Evolutionary conservation across 1,140 invertebrate genomes (phyloP).

Genomic region (Bemisia tabaci): DNA sequence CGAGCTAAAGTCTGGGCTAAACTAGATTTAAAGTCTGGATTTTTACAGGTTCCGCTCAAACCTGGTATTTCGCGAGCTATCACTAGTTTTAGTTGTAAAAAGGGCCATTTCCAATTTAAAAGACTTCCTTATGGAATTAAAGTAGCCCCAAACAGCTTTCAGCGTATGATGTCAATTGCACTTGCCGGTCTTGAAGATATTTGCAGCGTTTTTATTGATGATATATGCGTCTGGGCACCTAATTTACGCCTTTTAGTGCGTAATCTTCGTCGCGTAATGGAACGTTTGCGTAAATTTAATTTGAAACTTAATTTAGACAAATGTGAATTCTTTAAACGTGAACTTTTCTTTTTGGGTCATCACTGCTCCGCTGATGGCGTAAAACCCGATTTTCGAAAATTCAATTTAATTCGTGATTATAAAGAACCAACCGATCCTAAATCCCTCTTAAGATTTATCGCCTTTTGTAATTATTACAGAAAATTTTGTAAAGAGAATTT

Average conservation of each 20-base stretch:
- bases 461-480: background rate
- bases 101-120: background rate
- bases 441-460: background rate
- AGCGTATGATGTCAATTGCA: background rate
- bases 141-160: background rate
- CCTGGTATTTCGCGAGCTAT: background rate
- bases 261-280: background rate
- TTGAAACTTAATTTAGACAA: background rate
- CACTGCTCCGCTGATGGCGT: background rate
- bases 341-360: background rate
- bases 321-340: background rate
- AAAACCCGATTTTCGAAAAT: background rate
- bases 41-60: slow-evolving; percentile 32
- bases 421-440: background rate
- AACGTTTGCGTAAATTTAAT: background rate
- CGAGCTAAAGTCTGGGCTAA: slow-evolving; percentile 31
- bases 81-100: background rate
- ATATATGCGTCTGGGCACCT: background rate
- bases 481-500: background rate
- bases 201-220: background rate
- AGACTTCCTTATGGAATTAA: background rate
- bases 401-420: background rate
- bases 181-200: background rate
- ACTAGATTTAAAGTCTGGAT: slow-evolving; percentile 36
- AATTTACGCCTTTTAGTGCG: background rate